Evolutionary conservation across 2,888 invertebrate genomes (phyloP).

Genomic region (Caenorhabditis afra): DNA sequence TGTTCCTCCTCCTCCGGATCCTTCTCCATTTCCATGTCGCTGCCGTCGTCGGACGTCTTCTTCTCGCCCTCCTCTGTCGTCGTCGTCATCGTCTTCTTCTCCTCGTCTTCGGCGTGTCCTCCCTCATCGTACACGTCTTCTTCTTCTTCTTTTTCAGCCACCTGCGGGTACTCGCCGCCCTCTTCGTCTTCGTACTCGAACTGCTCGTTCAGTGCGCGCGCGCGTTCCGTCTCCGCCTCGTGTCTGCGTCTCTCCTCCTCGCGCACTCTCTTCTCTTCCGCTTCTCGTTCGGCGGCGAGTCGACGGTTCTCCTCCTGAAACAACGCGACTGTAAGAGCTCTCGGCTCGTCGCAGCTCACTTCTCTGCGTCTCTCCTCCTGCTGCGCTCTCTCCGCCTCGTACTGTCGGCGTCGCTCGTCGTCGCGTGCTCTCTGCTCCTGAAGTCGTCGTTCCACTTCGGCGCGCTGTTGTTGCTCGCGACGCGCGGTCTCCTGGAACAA

Average conservation of each 20-base stretch:
- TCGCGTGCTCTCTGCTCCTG: slow-evolving; percentile 51
- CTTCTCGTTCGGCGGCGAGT: slow-evolving; percentile 33
- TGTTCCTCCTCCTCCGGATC: slow-evolving; percentile 22
- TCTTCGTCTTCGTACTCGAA: slow-evolving; percentile 55
- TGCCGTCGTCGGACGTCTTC: slow-evolving; percentile 34
- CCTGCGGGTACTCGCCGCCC: slow-evolving; percentile 39
- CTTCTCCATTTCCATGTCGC: slow-evolving; percentile 45
- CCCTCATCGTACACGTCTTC: slow-evolving; percentile 57
- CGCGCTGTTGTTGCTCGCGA: slow-evolving; percentile 40
- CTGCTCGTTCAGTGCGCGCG: slow-evolving; percentile 33
- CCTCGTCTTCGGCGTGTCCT: slow-evolving; percentile 13
- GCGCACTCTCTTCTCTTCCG: slow-evolving; percentile 34
- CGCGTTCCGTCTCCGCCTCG: slow-evolving; percentile 29
- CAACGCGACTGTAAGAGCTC: not conserved
- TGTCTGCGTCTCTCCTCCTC: slow-evolving; percentile 55
- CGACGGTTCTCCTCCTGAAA: slow-evolving; percentile 41
- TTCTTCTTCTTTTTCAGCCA: slow-evolving; percentile 45
- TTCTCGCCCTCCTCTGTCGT: not conserved
- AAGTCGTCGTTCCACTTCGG: slow-evolving; percentile 43
- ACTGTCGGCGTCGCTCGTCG: slow-evolving; percentile 50
- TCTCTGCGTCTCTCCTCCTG: slow-evolving; percentile 49
- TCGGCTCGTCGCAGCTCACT: not conserved
- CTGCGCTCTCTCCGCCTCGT: slow-evolving; percentile 45
- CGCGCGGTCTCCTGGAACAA: slow-evolving; percentile 49
- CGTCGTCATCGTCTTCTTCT: slow-evolving; percentile 5